phyloP scores from a whole-genome alignment of 2,113 vertebrate genomes.

The Xenopus laevis region DNA sequence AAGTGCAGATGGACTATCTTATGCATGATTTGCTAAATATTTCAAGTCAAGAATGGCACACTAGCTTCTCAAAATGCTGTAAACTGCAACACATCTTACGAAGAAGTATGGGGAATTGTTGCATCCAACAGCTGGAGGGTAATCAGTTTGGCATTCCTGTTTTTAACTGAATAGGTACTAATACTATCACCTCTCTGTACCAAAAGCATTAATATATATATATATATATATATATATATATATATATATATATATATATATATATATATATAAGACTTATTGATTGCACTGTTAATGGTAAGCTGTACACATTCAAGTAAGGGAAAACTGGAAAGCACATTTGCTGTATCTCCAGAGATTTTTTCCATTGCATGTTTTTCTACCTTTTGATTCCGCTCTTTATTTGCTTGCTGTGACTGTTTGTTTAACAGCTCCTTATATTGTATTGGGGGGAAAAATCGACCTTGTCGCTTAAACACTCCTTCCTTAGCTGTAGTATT shows the following conservation, averaged over 20 bases:
- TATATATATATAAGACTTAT: too few species aligned
- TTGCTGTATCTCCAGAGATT: constrained; percentile 32
- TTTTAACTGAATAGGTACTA: background rate
- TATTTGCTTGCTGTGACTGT: constrained; percentile 38
- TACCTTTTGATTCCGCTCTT: constrained; percentile 42
- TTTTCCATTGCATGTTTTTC: constrained; percentile 57
- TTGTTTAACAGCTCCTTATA: constrained; percentile 47
- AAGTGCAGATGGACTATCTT: background rate
- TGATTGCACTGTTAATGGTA: too few species aligned
- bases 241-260: too few species aligned
- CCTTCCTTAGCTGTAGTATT: too few species aligned
- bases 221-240: too few species aligned
- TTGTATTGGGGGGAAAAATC: background rate
- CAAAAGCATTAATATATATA: too few species aligned
- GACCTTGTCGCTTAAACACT: too few species aligned
- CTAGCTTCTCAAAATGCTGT: background rate
- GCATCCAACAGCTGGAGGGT: background rate
- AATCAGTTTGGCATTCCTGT: background rate
- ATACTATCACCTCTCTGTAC: too few species aligned
- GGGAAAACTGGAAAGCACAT: too few species aligned
- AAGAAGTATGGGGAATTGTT: background rate
- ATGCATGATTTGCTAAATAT: background rate
- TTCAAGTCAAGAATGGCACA: background rate
- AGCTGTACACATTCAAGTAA: too few species aligned
- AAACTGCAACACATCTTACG: background rate